Evolutionary conservation across 2,113 vertebrate genomes (phyloP), one percentile per base, ranked within the genome.

Genomic region (Scartelaos histophorus): DNA sequence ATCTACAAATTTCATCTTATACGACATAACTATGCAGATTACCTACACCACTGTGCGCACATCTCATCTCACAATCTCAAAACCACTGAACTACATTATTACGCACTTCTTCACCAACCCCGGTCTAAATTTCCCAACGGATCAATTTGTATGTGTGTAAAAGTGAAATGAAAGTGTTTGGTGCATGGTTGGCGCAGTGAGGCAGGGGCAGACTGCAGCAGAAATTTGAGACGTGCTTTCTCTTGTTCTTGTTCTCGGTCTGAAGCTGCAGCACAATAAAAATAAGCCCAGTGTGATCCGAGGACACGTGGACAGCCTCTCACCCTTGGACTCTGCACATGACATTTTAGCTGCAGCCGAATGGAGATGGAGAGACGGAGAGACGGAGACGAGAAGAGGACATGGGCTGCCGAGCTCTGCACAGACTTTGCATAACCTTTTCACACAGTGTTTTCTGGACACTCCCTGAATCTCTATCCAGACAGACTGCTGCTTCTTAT

Each of bases 161-260:
- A 54, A 75, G 62, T 82, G 68, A 77, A 73, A 71, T 68, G 60
- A 81, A 58, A 82, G 73, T 65, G 25, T 70, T 69, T 76, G 68
- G 34, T 87, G 84, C 85, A 80, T 69, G 54, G 67, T 19, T 73
- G 78, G 79, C 81, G 86, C 85, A 87, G 86, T 84, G 69, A 71
- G 78, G 61, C 67, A 65, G 51, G 70, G 82, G 72, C 67, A 75
- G 64, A 87, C 79, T 90, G 87, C 89, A 89, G 88, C 19, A 82
- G 87, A 87, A 88, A 89, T 78, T 70, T 82, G 81, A 89, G 86
- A 90, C 88, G 75, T 66, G 74, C 76, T 79, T 70, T 67, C 46
- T 68, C 49, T 54, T 70, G 64, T 46, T 75, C 56, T 58, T n/a
- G 17, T 45, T 76, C 69, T 47, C 67, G 43, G n/a, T 75, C 46